Conservation (phyloP, 2,888 invertebrate genomes). For the Heterodera filipjevi region DNA sequence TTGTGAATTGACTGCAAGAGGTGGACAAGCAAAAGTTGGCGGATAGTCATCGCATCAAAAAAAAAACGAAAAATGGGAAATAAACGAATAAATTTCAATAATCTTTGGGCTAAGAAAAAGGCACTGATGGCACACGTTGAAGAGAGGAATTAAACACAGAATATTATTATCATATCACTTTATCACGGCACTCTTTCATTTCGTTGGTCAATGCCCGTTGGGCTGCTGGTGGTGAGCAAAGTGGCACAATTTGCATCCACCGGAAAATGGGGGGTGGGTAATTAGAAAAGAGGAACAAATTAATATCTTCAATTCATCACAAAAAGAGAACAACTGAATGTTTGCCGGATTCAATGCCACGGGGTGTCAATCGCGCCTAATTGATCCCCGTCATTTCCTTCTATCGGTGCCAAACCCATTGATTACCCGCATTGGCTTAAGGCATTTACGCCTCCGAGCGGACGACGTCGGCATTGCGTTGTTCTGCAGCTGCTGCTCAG, state of each 20-base stretch:
- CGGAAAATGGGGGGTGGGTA: neutral
- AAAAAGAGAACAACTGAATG: no score
- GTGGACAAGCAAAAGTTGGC: no score
- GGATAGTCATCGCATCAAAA: no score
- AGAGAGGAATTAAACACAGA: neutral
- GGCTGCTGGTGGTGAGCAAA: conserved; percentile 12
- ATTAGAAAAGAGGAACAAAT: neutral
- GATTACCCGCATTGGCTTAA: conserved; percentile 23
- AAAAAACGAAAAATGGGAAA: neutral
- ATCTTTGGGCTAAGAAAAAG: neutral
- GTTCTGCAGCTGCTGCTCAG: neutral
- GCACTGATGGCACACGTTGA: neutral
- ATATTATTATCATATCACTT: neutral
- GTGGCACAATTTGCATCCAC: conserved; percentile 25
- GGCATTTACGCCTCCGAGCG: conserved; percentile 17
- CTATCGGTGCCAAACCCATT: neutral
- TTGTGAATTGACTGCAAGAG: no score
- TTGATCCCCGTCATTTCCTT: neutral
- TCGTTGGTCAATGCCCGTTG: neutral
- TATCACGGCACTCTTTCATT: neutral
- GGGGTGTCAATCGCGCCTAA: neutral
- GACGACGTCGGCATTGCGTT: neutral
- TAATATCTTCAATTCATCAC: no score
- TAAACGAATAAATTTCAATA: neutral
- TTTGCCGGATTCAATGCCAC: no score